Evolutionary conservation across 2,113 vertebrate species (phyloP), one percentile per base, ranked within the genome.

Genomic region (Lepus europaeus): DNA sequence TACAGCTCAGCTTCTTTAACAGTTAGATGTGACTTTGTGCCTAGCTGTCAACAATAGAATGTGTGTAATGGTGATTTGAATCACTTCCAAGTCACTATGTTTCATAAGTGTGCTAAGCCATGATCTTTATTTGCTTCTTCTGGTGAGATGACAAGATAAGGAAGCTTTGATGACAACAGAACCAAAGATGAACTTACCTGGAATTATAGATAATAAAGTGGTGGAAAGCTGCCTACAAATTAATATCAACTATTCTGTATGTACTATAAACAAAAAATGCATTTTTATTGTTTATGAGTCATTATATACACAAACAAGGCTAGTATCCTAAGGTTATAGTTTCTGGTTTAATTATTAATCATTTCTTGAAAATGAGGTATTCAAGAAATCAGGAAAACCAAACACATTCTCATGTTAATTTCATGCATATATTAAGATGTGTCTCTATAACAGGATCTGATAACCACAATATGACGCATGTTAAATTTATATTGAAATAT

Each of bases 301-400:
- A 64, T 80, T 70, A 7, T 64, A 73, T 33, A 81, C 25, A 64
- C 29, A 68, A 77, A 53, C 69, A 68, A 73, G 31, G 68, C 23
- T 56, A 64, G 39, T 14, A 1, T 14, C 25, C 31, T 87, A 53
- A 90, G 10, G 2, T 3, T 49, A 86, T 17, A 87, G 69, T 0
- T 45, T 59, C 19, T 39, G 11, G 4, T 39, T 56, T 77, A 82
- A 59, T 2, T 87, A n/a, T 77, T 64, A 82, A 20, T 61, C 7
- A 70, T 22, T 95, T 88, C 91, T 13, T 6, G 5, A 74, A 79
- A 85, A 36, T 51, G 29, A 74, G 6, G 14, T 77, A 19, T 76
- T 29, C 22, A 81, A 72, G 45, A 95, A 87, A 78, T 86, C 56
- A 81, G 29, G n/a, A 82, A 86, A 92, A 77, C 1, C 4, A 78